Base-by-base conservation (phyloP, 2,888 invertebrate genomes). In the Cryptocheilus praepositus region DNA sequence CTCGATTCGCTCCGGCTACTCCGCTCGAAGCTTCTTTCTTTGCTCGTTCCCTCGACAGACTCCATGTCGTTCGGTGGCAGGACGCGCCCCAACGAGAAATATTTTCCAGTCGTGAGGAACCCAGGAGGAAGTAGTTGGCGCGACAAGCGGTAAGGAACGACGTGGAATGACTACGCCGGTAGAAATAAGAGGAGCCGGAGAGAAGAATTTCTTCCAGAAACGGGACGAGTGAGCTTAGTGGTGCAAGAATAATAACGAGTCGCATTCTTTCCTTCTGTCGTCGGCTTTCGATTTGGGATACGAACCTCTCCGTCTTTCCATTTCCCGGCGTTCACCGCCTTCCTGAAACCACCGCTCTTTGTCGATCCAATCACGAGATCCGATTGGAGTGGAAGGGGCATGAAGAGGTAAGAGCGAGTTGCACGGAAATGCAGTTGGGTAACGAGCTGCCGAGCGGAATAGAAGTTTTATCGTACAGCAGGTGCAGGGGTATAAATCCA, bases 211-310 rank as follows among this genome's bases (percentile, higher is more conserved):
- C 67, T 64, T 71, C 69, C 55, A 60, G 56, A 67, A 64, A 61
- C 51, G 70, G 60, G 44, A 43, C 21, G 52, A 58, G 58, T 49
- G 54, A 67, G 74, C 71, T 76, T 64, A 69, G 74, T 62, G 68
- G 74, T 61, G 73, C 77, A 64, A 72, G 80, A 80, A 77, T 81
- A 76, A 80, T 77, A 77, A 79, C 76, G 78, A 76, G 65, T 64
- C 66, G 67, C 63, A 63, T 78, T 73, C 75, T 73, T 69, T 71
- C 60, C 64, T 45, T 15, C 64, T 67, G 73, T 73, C 70, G 71
- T 63, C 69, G 61, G 74, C 72, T 76, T 73, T 76, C 74, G 69
- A 74, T 74, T 79, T 59, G 76, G 71, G 72, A 71, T 58, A 62
- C 70, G 66, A 66, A 58, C 54, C 51, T 60, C 46, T 64, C 67